Conservation (phyloP, 1,140 invertebrate species). For the Drosophila sulfurigaster region DNA sequence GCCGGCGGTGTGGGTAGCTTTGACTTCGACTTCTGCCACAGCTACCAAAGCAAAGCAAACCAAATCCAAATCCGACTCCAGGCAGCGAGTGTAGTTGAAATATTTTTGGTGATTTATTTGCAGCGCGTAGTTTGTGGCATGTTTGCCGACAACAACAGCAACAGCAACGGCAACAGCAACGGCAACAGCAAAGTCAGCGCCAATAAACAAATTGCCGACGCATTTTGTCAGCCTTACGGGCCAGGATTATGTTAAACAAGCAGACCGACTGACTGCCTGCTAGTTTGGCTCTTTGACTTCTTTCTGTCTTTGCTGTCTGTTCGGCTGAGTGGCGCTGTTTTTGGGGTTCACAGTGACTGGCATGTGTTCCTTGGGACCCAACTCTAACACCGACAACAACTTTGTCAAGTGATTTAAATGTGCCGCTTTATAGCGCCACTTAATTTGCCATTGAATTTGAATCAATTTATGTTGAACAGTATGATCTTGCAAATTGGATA, state of each 20-base stretch:
- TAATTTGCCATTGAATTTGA: constrained; percentile 75
- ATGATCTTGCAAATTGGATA: neutral
- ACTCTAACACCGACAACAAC: constrained; percentile 16
- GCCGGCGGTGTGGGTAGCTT: constrained; percentile 66
- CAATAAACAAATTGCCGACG: constrained; percentile 83
- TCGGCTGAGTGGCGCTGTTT: constrained; percentile 16
- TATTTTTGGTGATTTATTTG: constrained; percentile 83
- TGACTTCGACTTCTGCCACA: constrained; percentile 22
- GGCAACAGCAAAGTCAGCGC: constrained; percentile 57
- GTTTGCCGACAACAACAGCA: constrained; percentile 69
- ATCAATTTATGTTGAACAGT: constrained; percentile 37
- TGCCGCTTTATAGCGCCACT: constrained; percentile 73
- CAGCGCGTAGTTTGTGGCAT: constrained; percentile 81
- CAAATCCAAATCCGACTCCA: constrained; percentile 29
- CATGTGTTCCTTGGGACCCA: constrained; percentile 28
- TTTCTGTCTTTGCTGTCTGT: constrained; percentile 15
- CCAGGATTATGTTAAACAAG: constrained; percentile 81
- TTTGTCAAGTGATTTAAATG: constrained; percentile 75
- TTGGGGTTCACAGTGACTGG: constrained; percentile 31
- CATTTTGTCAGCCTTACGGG: constrained; percentile 74
- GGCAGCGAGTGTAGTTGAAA: constrained; percentile 76
- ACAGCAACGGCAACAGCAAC: constrained; percentile 25
- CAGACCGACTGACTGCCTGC: constrained; percentile 28
- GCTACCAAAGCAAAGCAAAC: neutral
- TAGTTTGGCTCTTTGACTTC: constrained; percentile 25